Evolutionary conservation across 2,888 invertebrate species (phyloP).

Genomic region (Coelopa pilipes): DNA sequence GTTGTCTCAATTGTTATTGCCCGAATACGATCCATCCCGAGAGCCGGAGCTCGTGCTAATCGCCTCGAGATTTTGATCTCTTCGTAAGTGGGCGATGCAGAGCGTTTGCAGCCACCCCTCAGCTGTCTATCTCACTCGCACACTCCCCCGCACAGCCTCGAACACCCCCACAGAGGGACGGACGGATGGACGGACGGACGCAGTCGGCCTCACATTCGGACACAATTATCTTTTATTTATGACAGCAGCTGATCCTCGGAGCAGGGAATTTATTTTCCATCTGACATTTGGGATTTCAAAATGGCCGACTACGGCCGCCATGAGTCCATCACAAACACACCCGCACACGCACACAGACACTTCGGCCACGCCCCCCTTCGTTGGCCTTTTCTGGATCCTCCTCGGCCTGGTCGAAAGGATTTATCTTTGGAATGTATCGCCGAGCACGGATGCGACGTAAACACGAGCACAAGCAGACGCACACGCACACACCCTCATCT

Average conservation of each 20-base stretch:
- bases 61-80: constrained; percentile 14
- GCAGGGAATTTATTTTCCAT: constrained; percentile 12
- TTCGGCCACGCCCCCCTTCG: no score
- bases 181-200: background rate
- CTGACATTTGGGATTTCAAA: no score
- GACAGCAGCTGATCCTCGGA: constrained; percentile 10
- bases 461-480: background rate
- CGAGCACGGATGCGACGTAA: no score
- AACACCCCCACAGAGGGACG: background rate
- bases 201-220: background rate
- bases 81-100: background rate
- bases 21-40: no score
- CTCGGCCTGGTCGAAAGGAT: background rate
- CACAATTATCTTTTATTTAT: constrained; percentile 18
- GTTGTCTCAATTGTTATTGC: no score
- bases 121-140: no score
- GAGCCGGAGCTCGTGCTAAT: background rate
- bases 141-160: background rate
- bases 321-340: no score
- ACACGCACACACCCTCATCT: background rate
- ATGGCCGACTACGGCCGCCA: no score
- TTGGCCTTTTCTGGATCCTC: background rate
- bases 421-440: no score
- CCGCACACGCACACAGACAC: no score
- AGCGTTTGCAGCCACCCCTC: no score